These are phyloP conservation scores for Apogon talboti DNA, from an alignment of 2,797 vertebrate species.

Conservation along the genomic window DNA sequence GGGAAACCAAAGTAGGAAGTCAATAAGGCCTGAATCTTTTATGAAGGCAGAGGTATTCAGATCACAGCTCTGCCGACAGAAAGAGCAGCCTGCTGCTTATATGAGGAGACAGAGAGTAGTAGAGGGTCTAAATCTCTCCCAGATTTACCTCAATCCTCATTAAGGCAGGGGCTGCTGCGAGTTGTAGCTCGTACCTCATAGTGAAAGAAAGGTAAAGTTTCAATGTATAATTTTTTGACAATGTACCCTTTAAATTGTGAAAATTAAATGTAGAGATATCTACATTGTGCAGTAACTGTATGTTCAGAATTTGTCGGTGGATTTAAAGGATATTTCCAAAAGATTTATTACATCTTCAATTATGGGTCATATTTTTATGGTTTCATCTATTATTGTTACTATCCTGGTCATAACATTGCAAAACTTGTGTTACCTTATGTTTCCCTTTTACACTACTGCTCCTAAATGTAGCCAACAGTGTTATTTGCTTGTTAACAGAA, in stretches of 20 bases:
- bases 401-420: no score
- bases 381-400: no score
- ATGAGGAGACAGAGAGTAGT: constrained; percentile 74
- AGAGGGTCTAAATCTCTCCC: constrained; percentile 66
- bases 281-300: no score
- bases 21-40: constrained; percentile 92
- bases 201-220: constrained; percentile 18
- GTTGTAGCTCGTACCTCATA: constrained; percentile 30
- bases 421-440: no score
- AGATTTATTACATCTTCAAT: no score
- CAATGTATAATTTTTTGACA: constrained; percentile 14
- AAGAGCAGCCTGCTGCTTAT: constrained; percentile 87
- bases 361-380: no score
- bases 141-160: constrained; percentile 75
- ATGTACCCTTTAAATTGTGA: constrained; percentile 17
- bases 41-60: constrained; percentile 93
- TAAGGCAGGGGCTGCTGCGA: constrained; percentile 62
- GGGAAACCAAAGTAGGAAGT: constrained; percentile 83
- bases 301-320: no score
- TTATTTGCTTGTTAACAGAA: no score
- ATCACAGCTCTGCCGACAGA: constrained; percentile 86
- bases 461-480: no score
- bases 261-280: no score
- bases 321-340: no score
- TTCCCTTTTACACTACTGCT: no score